Percentiles rank a stretch among this genome's conserved stretches.
Conservation (phyloP, 2,113 vertebrate genomes). For the Tyrannus savana region DNA sequence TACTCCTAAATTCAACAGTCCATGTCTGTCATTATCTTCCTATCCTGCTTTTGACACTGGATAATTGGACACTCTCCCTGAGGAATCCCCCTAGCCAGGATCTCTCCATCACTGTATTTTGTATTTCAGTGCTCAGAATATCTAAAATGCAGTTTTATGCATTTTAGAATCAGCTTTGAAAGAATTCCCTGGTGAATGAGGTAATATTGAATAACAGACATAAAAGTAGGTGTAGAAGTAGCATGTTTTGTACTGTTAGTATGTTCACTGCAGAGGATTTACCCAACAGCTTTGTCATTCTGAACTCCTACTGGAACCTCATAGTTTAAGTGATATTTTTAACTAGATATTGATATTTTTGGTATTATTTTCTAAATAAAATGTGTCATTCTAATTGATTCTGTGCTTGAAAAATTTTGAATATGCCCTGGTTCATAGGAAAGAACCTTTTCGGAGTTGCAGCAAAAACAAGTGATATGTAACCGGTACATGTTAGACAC, state of each 20-base stretch:
- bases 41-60: neutral
- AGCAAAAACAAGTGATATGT: neutral
- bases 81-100: neutral
- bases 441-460: neutral
- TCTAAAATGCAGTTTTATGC: neutral
- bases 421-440: neutral
- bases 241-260: neutral
- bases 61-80: neutral
- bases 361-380: neutral
- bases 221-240: neutral
- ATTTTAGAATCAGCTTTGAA: conserved; percentile 9
- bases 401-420: neutral
- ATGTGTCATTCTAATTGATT: neutral
- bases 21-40: neutral
- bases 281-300: neutral
- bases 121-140: neutral
- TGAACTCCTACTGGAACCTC: neutral
- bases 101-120: neutral
- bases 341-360: neutral
- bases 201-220: neutral
- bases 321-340: neutral
- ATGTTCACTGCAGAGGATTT: neutral
- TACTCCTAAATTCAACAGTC: conserved; percentile 22
- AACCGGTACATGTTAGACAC: neutral
- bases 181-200: neutral